Percentiles rank a stretch among this genome's conserved stretches.
These are phyloP conservation scores for Cephus spinipes DNA, from an alignment of 2,888 invertebrate species.

Conservation along the genomic window DNA sequence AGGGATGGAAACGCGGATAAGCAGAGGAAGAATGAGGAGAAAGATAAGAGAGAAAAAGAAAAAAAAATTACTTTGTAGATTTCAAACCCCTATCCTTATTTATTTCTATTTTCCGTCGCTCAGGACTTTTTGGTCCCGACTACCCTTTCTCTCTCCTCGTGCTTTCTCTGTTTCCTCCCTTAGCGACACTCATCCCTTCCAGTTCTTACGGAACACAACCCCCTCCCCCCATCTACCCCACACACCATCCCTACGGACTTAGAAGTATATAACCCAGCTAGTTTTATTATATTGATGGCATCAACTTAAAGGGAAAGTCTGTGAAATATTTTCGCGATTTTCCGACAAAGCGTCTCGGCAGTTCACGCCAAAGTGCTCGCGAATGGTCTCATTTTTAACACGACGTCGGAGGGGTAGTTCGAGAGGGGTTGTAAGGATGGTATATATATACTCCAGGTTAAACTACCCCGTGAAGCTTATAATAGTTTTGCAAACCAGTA, in stretches of 20 bases:
- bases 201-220: background rate
- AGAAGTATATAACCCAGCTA: background rate
- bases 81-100: conserved; percentile 37
- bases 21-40: background rate
- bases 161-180: conserved; percentile 3
- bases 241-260: conserved; percentile 19
- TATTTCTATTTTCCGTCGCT: conserved; percentile 51
- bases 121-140: conserved; percentile 35
- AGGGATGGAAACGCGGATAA: background rate
- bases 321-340: conserved; percentile 59
- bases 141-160: conserved; percentile 11
- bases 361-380: conserved; percentile 55
- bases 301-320: conserved; percentile 39
- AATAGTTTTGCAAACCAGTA: too few species aligned
- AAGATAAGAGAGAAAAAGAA: conserved; percentile 9
- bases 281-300: conserved; percentile 49
- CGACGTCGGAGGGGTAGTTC: conserved; percentile 25
- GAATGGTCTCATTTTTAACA: conserved; percentile 59
- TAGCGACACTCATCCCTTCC: too few species aligned
- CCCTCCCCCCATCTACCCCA: background rate
- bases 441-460: background rate
- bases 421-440: conserved; percentile 25
- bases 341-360: conserved; percentile 53
- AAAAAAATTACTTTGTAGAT: background rate
- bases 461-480: too few species aligned